A percentile compares a stretch with the other conserved stretches of the same genome.
These are phyloP conservation scores for Apamea crenata DNA, from an alignment of 2,888 invertebrate genomes.

Conservation along the genomic window DNA sequence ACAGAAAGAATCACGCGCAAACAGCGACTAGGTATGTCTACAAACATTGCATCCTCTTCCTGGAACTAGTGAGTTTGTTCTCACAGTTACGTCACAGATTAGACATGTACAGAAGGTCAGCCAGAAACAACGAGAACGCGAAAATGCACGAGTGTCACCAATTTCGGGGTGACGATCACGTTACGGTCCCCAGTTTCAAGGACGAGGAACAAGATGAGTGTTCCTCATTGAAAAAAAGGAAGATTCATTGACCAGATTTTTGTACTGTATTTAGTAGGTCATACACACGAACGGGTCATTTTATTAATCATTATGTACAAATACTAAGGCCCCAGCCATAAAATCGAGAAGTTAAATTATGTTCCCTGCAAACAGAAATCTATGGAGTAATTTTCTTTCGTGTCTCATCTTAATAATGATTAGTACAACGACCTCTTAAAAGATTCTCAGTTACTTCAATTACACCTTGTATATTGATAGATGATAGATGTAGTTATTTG, in stretches of 20 bases:
- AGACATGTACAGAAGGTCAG: not conserved
- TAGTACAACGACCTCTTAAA: too few species aligned
- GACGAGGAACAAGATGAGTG: too few species aligned
- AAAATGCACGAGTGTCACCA: not conserved
- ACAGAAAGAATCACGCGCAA: constrained; percentile 39
- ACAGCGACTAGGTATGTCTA: constrained; percentile 17
- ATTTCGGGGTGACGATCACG: not conserved
- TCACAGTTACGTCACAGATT: not conserved
- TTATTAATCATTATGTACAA: too few species aligned
- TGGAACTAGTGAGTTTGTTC: constrained; percentile 36
- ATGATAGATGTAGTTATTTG: not conserved
- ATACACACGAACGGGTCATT: too few species aligned
- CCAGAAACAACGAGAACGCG: not conserved
- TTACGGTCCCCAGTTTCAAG: not conserved
- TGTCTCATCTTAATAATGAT: too few species aligned
- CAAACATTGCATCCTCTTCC: constrained; percentile 44
- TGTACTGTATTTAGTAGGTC: not conserved
- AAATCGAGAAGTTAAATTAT: too few species aligned
- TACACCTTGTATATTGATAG: too few species aligned
- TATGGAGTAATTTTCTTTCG: too few species aligned
- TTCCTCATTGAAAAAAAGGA: not conserved
- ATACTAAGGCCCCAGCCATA: too few species aligned
- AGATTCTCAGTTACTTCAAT: too few species aligned
- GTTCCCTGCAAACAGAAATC: too few species aligned
- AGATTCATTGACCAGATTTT: too few species aligned